Evolutionary conservation across 2,888 invertebrate species (phyloP).

Genomic region (Polydrusus pterygomalis): DNA sequence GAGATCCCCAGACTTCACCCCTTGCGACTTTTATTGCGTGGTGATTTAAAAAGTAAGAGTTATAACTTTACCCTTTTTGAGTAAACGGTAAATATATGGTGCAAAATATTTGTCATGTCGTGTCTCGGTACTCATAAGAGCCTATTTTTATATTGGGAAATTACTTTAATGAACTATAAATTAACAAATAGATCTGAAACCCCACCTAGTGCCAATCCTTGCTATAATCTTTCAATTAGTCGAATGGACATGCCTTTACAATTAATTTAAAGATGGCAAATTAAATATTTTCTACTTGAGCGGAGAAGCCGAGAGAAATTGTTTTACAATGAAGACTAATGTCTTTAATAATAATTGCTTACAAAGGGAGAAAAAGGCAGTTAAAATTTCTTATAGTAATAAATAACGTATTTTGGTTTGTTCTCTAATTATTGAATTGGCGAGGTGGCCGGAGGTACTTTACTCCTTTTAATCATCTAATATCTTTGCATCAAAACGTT

Average conservation of each 20-base stretch:
- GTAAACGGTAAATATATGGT: too few species aligned
- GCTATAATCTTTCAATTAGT: slow-evolving; percentile 24
- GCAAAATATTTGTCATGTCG: too few species aligned
- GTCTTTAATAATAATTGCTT: slow-evolving; percentile 17
- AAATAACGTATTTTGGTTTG: too few species aligned
- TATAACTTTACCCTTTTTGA: too few species aligned
- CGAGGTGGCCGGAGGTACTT: too few species aligned
- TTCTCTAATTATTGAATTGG: too few species aligned
- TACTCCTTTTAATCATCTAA: too few species aligned
- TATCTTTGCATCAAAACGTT: too few species aligned
- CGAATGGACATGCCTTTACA: neutral
- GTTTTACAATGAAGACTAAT: slow-evolving; percentile 27
- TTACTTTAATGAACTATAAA: slow-evolving; percentile 9
- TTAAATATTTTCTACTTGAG: slow-evolving; percentile 26
- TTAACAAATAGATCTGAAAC: neutral
- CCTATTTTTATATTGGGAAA: slow-evolving; percentile 8
- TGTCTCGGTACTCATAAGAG: neutral
- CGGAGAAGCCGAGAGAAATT: slow-evolving; percentile 3
- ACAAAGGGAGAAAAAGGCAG: neutral
- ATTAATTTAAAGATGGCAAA: slow-evolving; percentile 19
- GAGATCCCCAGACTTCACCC: too few species aligned
- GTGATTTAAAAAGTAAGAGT: too few species aligned
- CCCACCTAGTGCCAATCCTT: slow-evolving; percentile 19
- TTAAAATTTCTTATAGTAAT: neutral
- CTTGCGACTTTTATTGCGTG: too few species aligned